phyloP scores from a whole-genome alignment of 2,113 vertebrate genomes.

The Protobothrops mucrosquamatus region DNA sequence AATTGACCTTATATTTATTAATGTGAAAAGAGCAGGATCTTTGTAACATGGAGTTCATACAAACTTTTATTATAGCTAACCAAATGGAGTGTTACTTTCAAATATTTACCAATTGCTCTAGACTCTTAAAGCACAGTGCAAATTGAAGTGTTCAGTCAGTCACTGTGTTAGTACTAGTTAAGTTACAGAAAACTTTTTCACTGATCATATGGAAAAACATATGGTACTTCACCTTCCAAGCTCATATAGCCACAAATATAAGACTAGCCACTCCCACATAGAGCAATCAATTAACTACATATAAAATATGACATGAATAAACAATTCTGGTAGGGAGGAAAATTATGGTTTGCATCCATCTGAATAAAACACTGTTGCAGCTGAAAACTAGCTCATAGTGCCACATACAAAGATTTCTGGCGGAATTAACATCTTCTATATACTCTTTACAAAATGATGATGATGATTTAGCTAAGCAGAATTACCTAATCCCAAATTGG shows the following conservation, averaged over 20 bases:
- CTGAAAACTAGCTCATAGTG: background rate
- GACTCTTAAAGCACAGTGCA: conserved; percentile 67
- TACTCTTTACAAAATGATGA: background rate
- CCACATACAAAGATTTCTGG: background rate
- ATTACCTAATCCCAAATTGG: background rate
- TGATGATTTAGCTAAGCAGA: background rate
- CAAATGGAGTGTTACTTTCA: conserved; percentile 72
- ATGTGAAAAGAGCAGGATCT: background rate
- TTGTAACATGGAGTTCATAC: conserved; percentile 43
- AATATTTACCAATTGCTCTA: conserved; percentile 65
- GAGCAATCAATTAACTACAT: conserved; percentile 68
- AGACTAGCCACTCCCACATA: conserved; percentile 66
- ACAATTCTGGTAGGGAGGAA: conserved; percentile 53
- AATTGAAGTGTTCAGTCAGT: conserved; percentile 76
- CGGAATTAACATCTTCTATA: background rate
- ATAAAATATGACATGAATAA: conserved; percentile 62
- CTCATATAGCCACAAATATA: conserved; percentile 67
- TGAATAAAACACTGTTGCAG: background rate
- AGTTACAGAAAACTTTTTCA: conserved; percentile 68
- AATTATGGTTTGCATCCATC: conserved; percentile 20
- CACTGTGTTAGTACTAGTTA: conserved; percentile 70
- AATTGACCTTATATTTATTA: conserved; percentile 8
- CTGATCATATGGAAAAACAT: conserved; percentile 77
- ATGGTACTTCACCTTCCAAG: conserved; percentile 72
- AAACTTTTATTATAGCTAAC: conserved; percentile 63